A percentile compares a stretch with the other conserved stretches of the same genome.
Conservation (phyloP, 2,888 invertebrate genomes). For the Lasioglossum figueresi region DNA sequence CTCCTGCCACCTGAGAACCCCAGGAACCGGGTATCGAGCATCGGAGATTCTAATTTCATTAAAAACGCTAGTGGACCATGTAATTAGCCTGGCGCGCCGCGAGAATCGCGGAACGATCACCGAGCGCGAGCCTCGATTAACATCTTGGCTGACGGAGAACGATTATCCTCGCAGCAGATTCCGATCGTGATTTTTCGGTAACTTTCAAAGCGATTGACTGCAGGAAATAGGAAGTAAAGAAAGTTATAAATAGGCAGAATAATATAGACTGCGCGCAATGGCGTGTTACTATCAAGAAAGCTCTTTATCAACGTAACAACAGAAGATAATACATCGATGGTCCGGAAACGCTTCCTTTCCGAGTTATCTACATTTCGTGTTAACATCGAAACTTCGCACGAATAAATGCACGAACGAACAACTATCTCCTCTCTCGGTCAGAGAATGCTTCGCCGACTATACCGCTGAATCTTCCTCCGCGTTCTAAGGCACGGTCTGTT, state of each 20-base stretch:
- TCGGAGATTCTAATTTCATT: constrained; percentile 11
- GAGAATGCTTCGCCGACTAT: not conserved
- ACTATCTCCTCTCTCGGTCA: not conserved
- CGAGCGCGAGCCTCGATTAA: not conserved
- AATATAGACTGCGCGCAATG: not conserved
- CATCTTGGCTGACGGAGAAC: not conserved
- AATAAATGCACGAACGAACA: not conserved
- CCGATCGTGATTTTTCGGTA: not conserved
- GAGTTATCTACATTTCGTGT: not conserved
- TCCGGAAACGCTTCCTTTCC: not conserved
- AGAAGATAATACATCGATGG: not conserved
- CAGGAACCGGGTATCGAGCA: not conserved
- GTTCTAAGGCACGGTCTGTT: not conserved
- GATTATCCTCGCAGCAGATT: not conserved
- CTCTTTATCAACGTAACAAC: not conserved
- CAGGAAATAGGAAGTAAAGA: not conserved
- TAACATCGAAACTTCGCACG: not conserved
- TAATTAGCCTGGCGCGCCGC: constrained; percentile 9
- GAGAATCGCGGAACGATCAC: not conserved
- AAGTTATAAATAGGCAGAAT: not conserved
- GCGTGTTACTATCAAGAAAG: not conserved
- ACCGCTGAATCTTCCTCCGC: not conserved
- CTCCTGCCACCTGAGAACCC: constrained; percentile 1
- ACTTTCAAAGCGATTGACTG: not conserved
- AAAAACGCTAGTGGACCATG: constrained; percentile 4